Percentiles rank a stretch among this genome's conserved stretches.
Conservation (phyloP, 2,113 vertebrate genomes). For the Columba livia region DNA sequence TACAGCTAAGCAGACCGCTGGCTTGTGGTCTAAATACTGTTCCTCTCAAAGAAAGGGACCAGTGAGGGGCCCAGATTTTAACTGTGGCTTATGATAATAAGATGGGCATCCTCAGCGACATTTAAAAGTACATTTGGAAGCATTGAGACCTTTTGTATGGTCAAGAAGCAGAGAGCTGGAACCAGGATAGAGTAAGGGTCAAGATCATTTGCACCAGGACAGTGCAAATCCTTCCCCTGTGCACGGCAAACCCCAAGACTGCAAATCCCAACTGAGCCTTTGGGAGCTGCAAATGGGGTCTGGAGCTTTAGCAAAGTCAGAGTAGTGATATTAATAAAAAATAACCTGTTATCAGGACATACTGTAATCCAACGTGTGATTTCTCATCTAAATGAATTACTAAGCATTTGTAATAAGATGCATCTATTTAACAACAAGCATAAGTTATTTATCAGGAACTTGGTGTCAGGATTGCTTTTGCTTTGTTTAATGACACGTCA, state of each 20-base stretch:
- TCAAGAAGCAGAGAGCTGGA: background rate
- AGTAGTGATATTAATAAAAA: background rate
- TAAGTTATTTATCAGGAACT: background rate
- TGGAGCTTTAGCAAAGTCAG: background rate
- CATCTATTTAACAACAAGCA: background rate
- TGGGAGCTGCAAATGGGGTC: background rate
- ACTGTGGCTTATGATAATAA: background rate
- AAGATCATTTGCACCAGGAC: too few relatives aligned
- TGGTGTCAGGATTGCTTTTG: background rate
- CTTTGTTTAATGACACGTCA: background rate
- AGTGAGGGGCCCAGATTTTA: background rate
- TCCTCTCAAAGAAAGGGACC: background rate
- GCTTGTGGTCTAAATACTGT: background rate
- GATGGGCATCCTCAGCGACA: background rate
- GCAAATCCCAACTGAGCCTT: background rate
- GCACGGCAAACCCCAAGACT: background rate
- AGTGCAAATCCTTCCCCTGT: accelerated
- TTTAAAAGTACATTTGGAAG: background rate
- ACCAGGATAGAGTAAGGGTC: background rate
- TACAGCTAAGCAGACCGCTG: background rate
- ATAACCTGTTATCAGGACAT: background rate
- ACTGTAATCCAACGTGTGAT: background rate
- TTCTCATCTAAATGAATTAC: background rate
- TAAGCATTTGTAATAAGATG: background rate
- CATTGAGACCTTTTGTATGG: background rate